Evolutionary conservation across 2,888 invertebrate genomes (phyloP), one percentile per base, ranked within the genome.

Genomic region (Timema cristinae): DNA sequence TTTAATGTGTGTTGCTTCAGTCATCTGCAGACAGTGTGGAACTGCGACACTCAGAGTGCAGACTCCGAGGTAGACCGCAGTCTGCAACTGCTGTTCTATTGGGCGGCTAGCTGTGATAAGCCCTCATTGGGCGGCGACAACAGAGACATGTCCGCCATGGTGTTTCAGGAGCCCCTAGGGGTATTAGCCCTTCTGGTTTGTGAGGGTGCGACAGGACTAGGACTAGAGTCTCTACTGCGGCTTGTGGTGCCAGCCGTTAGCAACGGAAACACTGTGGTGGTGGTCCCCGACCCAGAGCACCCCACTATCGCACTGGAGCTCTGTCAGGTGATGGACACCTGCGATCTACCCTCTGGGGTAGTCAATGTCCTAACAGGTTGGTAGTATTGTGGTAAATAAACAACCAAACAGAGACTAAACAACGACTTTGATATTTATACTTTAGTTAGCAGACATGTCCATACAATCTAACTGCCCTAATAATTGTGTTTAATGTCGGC

Each of bases 41-140:
- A 66, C 47, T 50, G 52, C 15, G 71, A 56, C 6, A 47, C 48
- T 48, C 50, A 59, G 48, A 6, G 10, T n/a, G 70, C 68, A 5
- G 52, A 50, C 32, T 48, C 51, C 6, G 67, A 73, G 47, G 54
- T 70, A 10, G 56, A 66, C 16, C 16, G 50, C 10, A 59, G 67
- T 47, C 32, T 69, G 48, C 56, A 68, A 13, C 54, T 71, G 16
- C 32, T 71, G 48, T 71, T 71, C 59, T 59, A 66, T 59, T 73
- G 73, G 73, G 68, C 71, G 13, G 66, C 66, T 16, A 49, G 50
- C n/a, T 71, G 71, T 50, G 69, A 73, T 67, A 73, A 73, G 56
- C 48, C 13, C 6, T 48, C 52, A 0, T 6, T 47, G 13, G 32
- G 8, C 15, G 59, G 49, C 6, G 61, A 72, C 50, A 61, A 50